Conservation (phyloP, 2,113 vertebrate species). For the Sturnus vulgaris region DNA sequence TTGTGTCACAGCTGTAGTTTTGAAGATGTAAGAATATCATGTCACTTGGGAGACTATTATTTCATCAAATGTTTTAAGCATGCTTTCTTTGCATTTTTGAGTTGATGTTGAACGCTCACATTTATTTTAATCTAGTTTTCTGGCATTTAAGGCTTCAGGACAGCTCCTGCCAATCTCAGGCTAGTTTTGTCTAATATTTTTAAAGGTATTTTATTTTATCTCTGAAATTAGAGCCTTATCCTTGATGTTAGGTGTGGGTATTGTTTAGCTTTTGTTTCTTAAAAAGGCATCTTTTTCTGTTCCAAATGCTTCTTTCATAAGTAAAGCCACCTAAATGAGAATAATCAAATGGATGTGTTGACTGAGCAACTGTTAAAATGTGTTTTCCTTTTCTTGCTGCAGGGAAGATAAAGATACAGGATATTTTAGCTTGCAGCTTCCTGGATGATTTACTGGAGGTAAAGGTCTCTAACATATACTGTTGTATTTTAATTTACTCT, state of each 20-base stretch:
- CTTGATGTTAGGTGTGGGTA: neutral
- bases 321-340: neutral
- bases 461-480: slow-evolving; percentile 35
- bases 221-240: neutral
- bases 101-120: neutral
- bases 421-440: slow-evolving; percentile 98
- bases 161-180: neutral
- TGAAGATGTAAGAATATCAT: neutral
- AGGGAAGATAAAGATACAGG: slow-evolving; percentile 99
- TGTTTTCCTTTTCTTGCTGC: slow-evolving; percentile 37
- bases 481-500: slow-evolving; percentile 4
- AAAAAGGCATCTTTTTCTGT: neutral
- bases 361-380: neutral
- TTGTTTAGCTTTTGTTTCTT: neutral
- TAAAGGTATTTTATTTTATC: neutral
- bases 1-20: neutral
- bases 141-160: neutral
- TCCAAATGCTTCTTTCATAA: neutral
- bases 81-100: neutral
- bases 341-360: neutral
- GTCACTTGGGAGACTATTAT: neutral
- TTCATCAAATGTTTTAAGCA: neutral
- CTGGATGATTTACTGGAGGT: slow-evolving; percentile 97
- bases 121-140: neutral
- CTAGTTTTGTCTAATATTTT: neutral